phyloP scores from a whole-genome alignment of 1,140 invertebrate species.

The Drosophila takahashii region DNA sequence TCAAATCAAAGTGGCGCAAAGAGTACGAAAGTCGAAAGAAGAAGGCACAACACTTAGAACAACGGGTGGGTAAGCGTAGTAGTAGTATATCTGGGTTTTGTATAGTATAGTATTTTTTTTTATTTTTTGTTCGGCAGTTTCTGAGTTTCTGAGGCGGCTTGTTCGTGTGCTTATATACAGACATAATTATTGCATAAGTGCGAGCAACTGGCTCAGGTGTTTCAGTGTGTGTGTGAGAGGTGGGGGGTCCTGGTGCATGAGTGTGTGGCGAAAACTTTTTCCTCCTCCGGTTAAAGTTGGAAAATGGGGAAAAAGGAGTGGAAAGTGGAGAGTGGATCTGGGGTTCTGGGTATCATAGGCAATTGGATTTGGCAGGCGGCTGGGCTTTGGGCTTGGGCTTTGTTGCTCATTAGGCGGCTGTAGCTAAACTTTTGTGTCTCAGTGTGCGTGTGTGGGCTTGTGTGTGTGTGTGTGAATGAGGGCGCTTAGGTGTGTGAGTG shows the following conservation, averaged over 20 bases:
- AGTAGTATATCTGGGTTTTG: conserved; percentile 29
- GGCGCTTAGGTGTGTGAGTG: conserved; percentile 7
- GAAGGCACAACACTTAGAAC: conserved; percentile 55
- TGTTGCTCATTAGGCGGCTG: conserved; percentile 25
- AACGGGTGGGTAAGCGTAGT: conserved; percentile 38
- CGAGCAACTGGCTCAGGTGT: conserved; percentile 54
- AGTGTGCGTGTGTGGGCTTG: conserved; percentile 19
- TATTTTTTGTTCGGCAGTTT: conserved; percentile 3
- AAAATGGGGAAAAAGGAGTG: neutral
- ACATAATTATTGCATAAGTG: conserved; percentile 61
- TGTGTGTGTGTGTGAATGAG: conserved; percentile 10
- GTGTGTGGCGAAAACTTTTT: conserved; percentile 23
- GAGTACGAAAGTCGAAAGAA: conserved; percentile 48
- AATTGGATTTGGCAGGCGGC: conserved; percentile 43
- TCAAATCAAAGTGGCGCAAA: conserved; percentile 34
- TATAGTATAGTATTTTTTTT: neutral
- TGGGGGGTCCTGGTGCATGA: neutral
- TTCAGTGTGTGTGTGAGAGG: neutral
- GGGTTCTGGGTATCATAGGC: conserved; percentile 19
- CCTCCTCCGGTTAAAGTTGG: conserved; percentile 11
- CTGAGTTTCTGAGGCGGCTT: conserved; percentile 15
- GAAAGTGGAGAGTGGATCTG: neutral
- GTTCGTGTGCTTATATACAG: conserved; percentile 50
- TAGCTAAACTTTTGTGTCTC: conserved; percentile 33
- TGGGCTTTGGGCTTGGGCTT: conserved; percentile 25